Conservation (phyloP, 2,113 vertebrate genomes). For the Anthoscopus minutus region DNA sequence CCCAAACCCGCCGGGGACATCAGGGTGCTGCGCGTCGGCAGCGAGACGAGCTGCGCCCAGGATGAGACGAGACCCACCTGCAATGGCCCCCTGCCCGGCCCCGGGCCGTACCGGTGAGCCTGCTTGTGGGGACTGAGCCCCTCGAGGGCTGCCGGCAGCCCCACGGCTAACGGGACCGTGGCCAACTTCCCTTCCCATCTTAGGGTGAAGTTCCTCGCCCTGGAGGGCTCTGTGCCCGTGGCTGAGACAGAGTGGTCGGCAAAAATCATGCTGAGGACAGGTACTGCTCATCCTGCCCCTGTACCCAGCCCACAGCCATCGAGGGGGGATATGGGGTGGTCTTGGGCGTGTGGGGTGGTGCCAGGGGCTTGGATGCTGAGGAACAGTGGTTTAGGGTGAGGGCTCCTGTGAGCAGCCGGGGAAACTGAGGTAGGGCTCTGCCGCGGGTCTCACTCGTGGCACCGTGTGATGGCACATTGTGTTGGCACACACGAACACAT, state of each 20-base stretch:
- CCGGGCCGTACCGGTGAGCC: slow-evolving; percentile 62
- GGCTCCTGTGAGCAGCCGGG: not conserved
- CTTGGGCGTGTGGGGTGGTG: not conserved
- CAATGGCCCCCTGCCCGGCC: slow-evolving; percentile 60
- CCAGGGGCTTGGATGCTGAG: fast-evolving
- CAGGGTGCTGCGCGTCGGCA: slow-evolving; percentile 61
- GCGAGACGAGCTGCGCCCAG: not conserved
- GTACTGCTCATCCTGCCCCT: not conserved
- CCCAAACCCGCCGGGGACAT: fast-evolving
- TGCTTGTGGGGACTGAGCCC: fast-evolving
- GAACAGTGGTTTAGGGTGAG: not conserved
- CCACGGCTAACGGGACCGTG: fast-evolving
- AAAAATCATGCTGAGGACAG: not conserved
- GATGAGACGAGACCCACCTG: not conserved
- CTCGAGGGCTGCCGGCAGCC: not conserved
- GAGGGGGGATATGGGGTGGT: fast-evolving
- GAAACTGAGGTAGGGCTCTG: not conserved
- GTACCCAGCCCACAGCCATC: fast-evolving
- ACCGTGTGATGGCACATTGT: fast-evolving
- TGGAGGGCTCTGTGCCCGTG: not conserved
- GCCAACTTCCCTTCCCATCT: not conserved
- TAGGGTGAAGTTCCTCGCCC: slow-evolving; percentile 71
- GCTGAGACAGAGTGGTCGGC: not conserved
- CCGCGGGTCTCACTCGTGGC: not conserved
- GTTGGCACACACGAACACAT: not conserved